Conservation (phyloP, 1,140 invertebrate genomes). For the Patella vulgata region DNA sequence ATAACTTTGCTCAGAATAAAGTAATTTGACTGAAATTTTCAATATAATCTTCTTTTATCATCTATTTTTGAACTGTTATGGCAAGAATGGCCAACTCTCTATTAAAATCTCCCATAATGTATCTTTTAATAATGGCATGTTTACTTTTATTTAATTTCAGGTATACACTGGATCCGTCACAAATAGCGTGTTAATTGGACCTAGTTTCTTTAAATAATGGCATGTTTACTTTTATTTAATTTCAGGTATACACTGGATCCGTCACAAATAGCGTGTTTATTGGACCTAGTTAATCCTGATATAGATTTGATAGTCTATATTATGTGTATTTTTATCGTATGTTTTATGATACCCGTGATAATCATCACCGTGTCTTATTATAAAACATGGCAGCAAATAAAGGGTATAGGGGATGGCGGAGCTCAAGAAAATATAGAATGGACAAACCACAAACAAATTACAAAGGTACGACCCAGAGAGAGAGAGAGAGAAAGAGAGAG, state of each 20-base stretch:
- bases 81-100: too few species aligned
- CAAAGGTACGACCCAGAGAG: constrained; percentile 22
- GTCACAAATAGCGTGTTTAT: constrained; percentile 13
- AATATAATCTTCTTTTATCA: too few species aligned
- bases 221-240: background rate
- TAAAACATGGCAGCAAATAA: constrained; percentile 22
- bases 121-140: background rate
- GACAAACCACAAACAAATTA: constrained; percentile 36
- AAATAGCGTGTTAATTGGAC: constrained; percentile 20
- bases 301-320: constrained; percentile 17
- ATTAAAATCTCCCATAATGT: too few species aligned
- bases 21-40: too few species aligned
- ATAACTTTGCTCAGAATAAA: too few species aligned
- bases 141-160: constrained; percentile 12
- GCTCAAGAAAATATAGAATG: constrained; percentile 34
- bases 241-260: constrained; percentile 27
- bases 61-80: too few species aligned
- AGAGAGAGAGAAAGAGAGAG: too few species aligned
- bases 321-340: constrained; percentile 19
- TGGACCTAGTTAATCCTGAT: constrained; percentile 14
- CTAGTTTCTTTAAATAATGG: constrained; percentile 1
- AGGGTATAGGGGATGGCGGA: constrained; percentile 18
- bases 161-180: constrained; percentile 20
- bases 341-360: constrained; percentile 25
- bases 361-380: constrained; percentile 29